These are phyloP conservation scores for Patella ulyssiponensis DNA, from an alignment of 2,888 invertebrate species.

Conservation along the genomic window DNA sequence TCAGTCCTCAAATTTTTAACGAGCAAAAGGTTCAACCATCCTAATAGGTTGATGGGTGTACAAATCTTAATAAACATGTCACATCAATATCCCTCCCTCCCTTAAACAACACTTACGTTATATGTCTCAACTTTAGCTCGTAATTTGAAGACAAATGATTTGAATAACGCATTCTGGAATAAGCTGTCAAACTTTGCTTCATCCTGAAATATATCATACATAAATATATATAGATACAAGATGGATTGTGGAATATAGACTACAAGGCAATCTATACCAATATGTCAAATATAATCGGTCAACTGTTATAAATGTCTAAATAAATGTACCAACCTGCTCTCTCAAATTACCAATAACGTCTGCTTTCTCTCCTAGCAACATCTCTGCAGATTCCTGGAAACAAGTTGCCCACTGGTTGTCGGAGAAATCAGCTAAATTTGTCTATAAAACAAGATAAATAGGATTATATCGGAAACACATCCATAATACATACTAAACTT, in stretches of 20 bases:
- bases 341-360: conserved; percentile 79
- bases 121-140: conserved; percentile 91
- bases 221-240: no score
- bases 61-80: no score
- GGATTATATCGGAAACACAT: not conserved
- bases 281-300: no score
- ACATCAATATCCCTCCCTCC: no score
- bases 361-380: conserved; percentile 59
- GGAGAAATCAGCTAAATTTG: conserved; percentile 88
- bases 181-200: conserved; percentile 79
- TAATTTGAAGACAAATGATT: conserved; percentile 85
- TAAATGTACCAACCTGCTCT: conserved; percentile 56
- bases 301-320: no score
- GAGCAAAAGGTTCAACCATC: no score
- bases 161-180: conserved; percentile 84
- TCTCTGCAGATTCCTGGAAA: conserved; percentile 79
- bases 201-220: conserved; percentile 72
- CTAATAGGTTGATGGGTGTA: no score
- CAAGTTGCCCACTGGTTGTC: conserved; percentile 92
- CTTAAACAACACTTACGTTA: conserved; percentile 80
- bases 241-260: no score
- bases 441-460: conserved; percentile 74
- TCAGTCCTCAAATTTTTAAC: no score
- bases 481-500: no score
- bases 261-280: no score